Base-by-base conservation (phyloP, 2,113 vertebrate genomes). In the Pygoscelis antarcticus region DNA sequence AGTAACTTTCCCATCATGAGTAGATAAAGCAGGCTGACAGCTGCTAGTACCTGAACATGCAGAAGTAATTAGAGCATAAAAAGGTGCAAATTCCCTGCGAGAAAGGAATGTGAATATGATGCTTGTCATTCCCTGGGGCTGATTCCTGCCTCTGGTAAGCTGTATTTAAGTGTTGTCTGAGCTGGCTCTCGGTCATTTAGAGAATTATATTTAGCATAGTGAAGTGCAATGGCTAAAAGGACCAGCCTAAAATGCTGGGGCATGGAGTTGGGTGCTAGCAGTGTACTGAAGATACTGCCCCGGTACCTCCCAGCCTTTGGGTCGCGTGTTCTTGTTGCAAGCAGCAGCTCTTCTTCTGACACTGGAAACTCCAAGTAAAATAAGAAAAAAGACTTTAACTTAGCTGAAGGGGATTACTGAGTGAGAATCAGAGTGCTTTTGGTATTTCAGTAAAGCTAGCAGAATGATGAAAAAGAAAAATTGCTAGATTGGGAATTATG, bases 11-110 rank as follows among this genome's bases (percentile, higher is more conserved):
- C n/a, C 32, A 76, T 74, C 44, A 21, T 57, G 51, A 68, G 71
- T 49, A 68, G 95, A 80, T 90, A 91, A 96, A 92, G 40, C 84
- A 92, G 64, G 65, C 71, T 92, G 95, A 71, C 82, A 96, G 89
- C 82, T 93, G 89, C 61, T 92, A 15, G 65, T 82, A 87, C 66
- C 70, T 89, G 89, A 70, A 65, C 49, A 25, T 7, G 51, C 68
- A 94, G 58, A 91, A 92, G 26, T 79, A 94, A 91, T 92, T 91
- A 90, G 77, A 78, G 74, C 71, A 87, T 91, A 69, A 92, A 93
- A 92, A 92, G 58, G 66, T 85, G 77, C n/a, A 38, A 89, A 95
- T 89, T 90, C 60, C 27, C 74, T 29, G 22, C 2, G 1, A 96
- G 66, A 69, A 75, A 91, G 57, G 52, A 76, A 92, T 32, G 36